Evolutionary conservation across 2,113 vertebrate species (phyloP).

Genomic region (Perccottus glenii): DNA sequence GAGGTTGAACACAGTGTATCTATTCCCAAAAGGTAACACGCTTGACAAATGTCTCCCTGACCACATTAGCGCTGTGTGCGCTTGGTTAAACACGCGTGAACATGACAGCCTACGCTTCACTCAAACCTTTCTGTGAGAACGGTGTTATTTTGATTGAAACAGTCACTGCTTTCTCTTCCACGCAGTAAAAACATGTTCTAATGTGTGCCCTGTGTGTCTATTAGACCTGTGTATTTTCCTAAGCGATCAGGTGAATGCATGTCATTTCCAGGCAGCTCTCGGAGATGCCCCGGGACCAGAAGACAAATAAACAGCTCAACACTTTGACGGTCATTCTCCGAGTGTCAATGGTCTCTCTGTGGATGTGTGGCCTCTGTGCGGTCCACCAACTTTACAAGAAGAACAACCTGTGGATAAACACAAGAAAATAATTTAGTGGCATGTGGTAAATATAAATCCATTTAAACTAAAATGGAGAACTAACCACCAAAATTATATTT

Average conservation of each 20-base stretch:
- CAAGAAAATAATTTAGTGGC: not conserved
- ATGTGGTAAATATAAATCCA: not conserved
- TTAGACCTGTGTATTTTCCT: constrained; percentile 44
- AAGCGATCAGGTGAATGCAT: constrained; percentile 36
- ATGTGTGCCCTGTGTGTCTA: constrained; percentile 3
- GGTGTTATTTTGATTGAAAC: not conserved
- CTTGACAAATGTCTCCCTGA: constrained; percentile 4
- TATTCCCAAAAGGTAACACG: not conserved
- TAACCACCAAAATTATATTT: too few relatives aligned
- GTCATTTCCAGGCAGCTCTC: constrained; percentile 46
- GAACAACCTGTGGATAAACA: not conserved
- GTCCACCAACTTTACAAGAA: constrained; percentile 10
- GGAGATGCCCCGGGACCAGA: constrained; percentile 42
- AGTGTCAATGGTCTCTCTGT: constrained; percentile 55
- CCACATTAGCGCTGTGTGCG: not conserved
- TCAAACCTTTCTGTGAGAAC: not conserved
- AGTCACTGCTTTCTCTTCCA: constrained; percentile 20
- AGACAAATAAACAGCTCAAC: constrained; percentile 60
- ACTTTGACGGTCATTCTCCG: constrained; percentile 31
- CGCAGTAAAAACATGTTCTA: not conserved
- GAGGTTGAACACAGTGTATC: too few relatives aligned
- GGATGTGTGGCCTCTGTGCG: constrained; percentile 37
- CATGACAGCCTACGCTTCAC: constrained; percentile 1
- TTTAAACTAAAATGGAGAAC: too few relatives aligned
- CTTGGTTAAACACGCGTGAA: not conserved